Conservation (phyloP, 2,797 vertebrate genomes). For the Anas flavirostris region DNA sequence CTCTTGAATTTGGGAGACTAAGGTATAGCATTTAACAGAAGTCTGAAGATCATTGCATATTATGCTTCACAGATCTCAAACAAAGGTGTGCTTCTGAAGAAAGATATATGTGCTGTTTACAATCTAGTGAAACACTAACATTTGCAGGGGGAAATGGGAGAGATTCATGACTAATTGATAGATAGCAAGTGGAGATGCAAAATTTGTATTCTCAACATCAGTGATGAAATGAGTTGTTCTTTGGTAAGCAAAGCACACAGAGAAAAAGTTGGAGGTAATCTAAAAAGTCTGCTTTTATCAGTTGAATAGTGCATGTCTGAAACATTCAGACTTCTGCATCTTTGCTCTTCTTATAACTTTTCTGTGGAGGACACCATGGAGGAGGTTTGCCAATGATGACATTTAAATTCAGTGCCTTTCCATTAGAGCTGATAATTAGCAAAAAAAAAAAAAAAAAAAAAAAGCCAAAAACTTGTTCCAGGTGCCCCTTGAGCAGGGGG, state of each 20-base stretch:
- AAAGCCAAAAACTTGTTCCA: background rate
- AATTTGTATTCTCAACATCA: background rate
- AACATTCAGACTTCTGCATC: background rate
- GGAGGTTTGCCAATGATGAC: background rate
- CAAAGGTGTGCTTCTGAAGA: background rate
- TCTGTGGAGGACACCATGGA: background rate
- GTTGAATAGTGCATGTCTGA: background rate
- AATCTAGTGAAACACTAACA: background rate
- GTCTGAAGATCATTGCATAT: background rate
- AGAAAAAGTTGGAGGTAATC: background rate
- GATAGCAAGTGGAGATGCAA: background rate
- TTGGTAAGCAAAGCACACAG: background rate
- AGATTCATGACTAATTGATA: background rate
- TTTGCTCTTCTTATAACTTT: background rate
- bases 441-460: background rate
- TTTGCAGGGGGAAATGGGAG: background rate
- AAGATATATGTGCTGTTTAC: accelerated
- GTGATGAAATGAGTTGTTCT: background rate
- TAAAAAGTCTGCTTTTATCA: background rate
- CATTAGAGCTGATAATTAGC: background rate
- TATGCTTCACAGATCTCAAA: background rate
- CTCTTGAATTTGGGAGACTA: slow-evolving; percentile 48
- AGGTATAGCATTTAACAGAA: background rate
- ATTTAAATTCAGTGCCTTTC: background rate
- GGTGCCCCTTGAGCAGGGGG: background rate